Evolutionary conservation across 2,888 invertebrate genomes (phyloP).

Genomic region (Pinctada fucata): DNA sequence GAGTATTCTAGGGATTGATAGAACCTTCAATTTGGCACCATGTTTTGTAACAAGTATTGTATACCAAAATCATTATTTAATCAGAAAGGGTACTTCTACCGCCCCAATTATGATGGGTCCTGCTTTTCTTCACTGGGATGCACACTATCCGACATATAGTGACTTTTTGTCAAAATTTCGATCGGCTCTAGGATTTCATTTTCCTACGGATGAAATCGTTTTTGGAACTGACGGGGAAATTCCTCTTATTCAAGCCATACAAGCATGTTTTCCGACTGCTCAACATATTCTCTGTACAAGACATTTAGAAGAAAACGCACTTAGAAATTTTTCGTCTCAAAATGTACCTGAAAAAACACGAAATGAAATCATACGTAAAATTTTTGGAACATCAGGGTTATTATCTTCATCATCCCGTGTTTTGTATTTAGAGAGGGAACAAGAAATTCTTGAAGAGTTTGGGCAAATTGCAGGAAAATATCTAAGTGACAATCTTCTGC

Average conservation of each 20-base stretch:
- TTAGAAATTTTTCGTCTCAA: no score
- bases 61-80: slow-evolving; percentile 19
- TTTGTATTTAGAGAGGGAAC: slow-evolving; percentile 20
- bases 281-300: no score
- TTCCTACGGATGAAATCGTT: slow-evolving; percentile 17
- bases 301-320: no score
- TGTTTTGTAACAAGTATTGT: slow-evolving; percentile 22
- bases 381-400: no score
- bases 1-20: slow-evolving; percentile 24
- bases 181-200: slow-evolving; percentile 12
- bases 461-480: slow-evolving; percentile 12
- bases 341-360: no score
- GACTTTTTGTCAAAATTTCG: slow-evolving; percentile 20
- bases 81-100: slow-evolving; percentile 8
- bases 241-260: no score
- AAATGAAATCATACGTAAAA: no score
- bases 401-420: no score
- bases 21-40: slow-evolving; percentile 29
- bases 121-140: slow-evolving; percentile 32
- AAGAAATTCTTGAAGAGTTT: slow-evolving; percentile 26
- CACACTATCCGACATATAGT: slow-evolving; percentile 6
- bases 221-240: slow-evolving; percentile 44
- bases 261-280: no score
- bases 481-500: slow-evolving; percentile 18
- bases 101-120: slow-evolving; percentile 29